These are phyloP conservation scores for Parazoanthus darwini DNA, from an alignment of 92 coral and sea anemone genomes.

Conservation along the genomic window DNA sequence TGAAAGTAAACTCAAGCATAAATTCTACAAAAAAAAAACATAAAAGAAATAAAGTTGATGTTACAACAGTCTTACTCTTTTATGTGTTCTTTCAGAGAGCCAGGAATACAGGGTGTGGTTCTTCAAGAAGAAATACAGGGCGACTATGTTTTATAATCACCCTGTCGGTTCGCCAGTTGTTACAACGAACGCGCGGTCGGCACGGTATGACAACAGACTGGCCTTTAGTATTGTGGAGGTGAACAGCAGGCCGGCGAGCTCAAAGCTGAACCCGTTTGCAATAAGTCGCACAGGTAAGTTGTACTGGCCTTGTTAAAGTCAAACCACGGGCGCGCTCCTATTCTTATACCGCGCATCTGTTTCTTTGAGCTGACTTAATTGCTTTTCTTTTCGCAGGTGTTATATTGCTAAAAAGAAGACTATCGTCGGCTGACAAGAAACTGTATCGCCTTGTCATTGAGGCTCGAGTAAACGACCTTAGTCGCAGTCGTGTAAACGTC, in stretches of 20 bases:
- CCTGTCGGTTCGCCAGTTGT: conserved; percentile 59
- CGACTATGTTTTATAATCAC: conserved; percentile 50
- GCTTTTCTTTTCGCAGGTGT: conserved; percentile 36
- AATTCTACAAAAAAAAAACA: neutral
- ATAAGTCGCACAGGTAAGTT: conserved; percentile 54
- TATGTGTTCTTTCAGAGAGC: conserved; percentile 41
- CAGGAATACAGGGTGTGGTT: conserved; percentile 60
- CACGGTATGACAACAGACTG: conserved; percentile 48
- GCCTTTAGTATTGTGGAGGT: conserved; percentile 62
- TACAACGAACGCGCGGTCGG: conserved; percentile 59
- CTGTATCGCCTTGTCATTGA: conserved; percentile 65
- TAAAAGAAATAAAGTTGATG: neutral
- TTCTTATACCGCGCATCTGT: too few relatives aligned
- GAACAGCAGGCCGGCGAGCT: conserved; percentile 46
- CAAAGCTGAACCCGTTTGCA: conserved; percentile 45
- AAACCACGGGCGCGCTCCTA: neutral
- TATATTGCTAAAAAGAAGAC: conserved; percentile 47
- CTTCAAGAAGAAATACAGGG: conserved; percentile 59
- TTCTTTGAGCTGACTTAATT: neutral
- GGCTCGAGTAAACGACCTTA: conserved; percentile 70
- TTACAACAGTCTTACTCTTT: too few relatives aligned
- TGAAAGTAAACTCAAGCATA: too few relatives aligned
- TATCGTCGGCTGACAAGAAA: conserved; percentile 13
- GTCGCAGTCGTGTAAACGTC: conserved; percentile 55
- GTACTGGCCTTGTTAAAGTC: neutral